Base-by-base conservation (phyloP, 2,888 invertebrate species). In the Lissocephala sabroskyi region DNA sequence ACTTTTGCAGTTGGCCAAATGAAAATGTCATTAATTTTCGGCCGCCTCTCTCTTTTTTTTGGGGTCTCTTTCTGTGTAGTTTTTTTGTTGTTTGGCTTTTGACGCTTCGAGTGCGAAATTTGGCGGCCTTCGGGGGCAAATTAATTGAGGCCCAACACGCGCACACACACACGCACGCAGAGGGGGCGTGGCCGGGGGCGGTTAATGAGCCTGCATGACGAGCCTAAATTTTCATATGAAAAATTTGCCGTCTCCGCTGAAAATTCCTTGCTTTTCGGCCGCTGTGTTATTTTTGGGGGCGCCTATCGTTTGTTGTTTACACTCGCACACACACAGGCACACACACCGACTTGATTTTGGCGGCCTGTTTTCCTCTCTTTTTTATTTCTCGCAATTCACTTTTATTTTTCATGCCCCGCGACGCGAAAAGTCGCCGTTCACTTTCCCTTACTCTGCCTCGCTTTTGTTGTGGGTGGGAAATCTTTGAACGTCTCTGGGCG, bases 121-220 rank as follows among this genome's bases (percentile, higher is more conserved):
- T 35, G 49, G 56, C 26, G 10, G 43, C 3, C 3, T 7, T 4
- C 49, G 51, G 48, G 65, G 51, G 53, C 45, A 47, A 60, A 63
- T 71, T 78, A 64, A 71, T 76, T 75, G 76, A 55, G 73, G 46
- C 52, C 16, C 59, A 45, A 45, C 68, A 70, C 68, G 68, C 44
- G 29, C 35, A 23, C 5, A 29, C 74, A 68, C 4, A 5, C 13
- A 13, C 6, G 7, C 17, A 7, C 3, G 50, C 30, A 30, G 46
- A 40, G 23, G 49, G 43, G 49, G 58, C 44, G 32, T 44, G 37
- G 28, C 43, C 10, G 13, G 23, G 37, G 29, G 18, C 36, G 23
- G 46, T 45, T 67, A 76, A 76, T 73, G 65, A 68, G 54, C 37
- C 52, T 45, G 49, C 56, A 54, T 74, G 71, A 66, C 66, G 54